phyloP scores from a whole-genome alignment of 1,140 invertebrate genomes.

The Leptinotarsa undecemlineata region DNA sequence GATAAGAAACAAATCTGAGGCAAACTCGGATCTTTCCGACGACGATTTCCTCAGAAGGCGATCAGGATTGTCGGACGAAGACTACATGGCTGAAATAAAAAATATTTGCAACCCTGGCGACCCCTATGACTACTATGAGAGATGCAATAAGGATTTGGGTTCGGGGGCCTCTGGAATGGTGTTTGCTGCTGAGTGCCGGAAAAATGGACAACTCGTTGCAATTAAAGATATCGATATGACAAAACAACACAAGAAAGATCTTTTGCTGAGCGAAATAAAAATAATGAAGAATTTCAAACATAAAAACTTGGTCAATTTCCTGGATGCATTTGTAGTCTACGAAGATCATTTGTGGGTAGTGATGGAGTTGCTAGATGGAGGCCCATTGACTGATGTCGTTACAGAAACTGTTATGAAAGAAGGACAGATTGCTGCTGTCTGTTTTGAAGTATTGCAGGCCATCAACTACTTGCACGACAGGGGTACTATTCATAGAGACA shows the following conservation, averaged over 20 bases:
- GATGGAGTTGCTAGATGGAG: conserved; percentile 96
- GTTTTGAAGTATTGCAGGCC: conserved; percentile 88
- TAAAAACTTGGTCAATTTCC: conserved; percentile 96
- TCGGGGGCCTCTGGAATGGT: conserved; percentile 90
- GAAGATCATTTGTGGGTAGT: conserved; percentile 91
- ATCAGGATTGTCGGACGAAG: conserved; percentile 69
- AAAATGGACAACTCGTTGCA: conserved; percentile 80
- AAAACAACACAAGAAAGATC: conserved; percentile 91
- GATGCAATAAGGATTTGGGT: conserved; percentile 82
- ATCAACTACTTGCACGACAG: conserved; percentile 89
- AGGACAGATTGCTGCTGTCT: conserved; percentile 94
- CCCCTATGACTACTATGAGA: conserved; percentile 79
- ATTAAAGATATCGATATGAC: conserved; percentile 95
- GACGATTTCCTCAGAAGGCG: conserved; percentile 39
- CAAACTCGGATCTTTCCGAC: conserved; percentile 30
- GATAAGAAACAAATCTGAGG: conserved; percentile 26
- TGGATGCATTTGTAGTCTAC: conserved; percentile 87
- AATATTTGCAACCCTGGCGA: conserved; percentile 77
- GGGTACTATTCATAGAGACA: conserved; percentile 91
- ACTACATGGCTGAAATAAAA: conserved; percentile 83
- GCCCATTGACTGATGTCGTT: conserved; percentile 95
- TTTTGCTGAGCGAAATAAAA: conserved; percentile 93
- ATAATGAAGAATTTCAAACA: conserved; percentile 93
- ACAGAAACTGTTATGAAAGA: conserved; percentile 98
- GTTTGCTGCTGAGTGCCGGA: conserved; percentile 84